These are phyloP conservation scores for Acyrthosiphon pisum DNA, from an alignment of 1,140 invertebrate genomes.

Conservation along the genomic window DNA sequence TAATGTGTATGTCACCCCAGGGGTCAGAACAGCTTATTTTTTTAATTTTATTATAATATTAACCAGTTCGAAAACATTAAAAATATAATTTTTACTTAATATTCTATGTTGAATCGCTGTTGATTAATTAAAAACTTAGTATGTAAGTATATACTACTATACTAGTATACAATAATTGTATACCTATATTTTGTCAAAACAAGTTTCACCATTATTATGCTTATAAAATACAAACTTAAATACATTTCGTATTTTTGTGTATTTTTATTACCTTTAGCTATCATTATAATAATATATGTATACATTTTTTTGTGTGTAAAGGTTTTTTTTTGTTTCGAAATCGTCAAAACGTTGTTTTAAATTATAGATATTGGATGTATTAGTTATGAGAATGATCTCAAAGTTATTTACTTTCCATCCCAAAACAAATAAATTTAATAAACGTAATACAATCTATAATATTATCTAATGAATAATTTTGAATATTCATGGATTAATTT, in stretches of 20 bases:
- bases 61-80: slow-evolving; percentile 22
- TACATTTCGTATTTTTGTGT: neutral
- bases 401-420: neutral
- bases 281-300: neutral
- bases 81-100: neutral
- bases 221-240: neutral
- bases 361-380: neutral
- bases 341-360: neutral
- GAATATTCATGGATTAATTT: neutral
- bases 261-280: neutral
- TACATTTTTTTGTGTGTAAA: neutral
- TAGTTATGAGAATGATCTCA: neutral
- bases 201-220: neutral
- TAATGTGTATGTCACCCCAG: neutral
- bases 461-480: neutral
- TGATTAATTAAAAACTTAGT: neutral
- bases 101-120: neutral
- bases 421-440: neutral
- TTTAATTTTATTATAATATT: neutral
- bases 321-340: neutral
- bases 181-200: neutral
- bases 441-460: neutral
- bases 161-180: neutral
- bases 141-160: neutral
- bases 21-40: neutral